Percentiles rank a stretch among this genome's conserved stretches.
These are phyloP conservation scores for Tipula lateralis DNA, from an alignment of 2,888 invertebrate genomes.

Conservation along the genomic window DNA sequence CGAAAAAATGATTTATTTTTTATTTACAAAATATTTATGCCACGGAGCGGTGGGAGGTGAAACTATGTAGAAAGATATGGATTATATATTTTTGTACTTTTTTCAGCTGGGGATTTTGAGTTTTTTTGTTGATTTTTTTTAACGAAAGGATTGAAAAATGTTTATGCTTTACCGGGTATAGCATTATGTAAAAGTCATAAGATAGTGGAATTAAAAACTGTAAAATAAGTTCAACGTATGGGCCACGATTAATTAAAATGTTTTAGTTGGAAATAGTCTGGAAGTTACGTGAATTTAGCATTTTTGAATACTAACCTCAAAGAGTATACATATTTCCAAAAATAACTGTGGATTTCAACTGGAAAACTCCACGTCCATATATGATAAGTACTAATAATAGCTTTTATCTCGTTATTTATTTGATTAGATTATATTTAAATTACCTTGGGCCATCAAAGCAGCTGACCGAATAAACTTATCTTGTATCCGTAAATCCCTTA, in stretches of 20 bases:
- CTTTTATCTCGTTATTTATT: no score
- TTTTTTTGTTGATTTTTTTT: neutral
- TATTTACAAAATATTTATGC: neutral
- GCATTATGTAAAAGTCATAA: neutral
- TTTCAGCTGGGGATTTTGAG: neutral
- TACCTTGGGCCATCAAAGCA: no score
- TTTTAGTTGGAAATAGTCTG: neutral
- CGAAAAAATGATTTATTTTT: constrained; percentile 5
- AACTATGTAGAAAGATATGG: neutral
- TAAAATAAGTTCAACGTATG: neutral
- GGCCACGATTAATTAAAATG: neutral
- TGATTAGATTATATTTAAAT: no score
- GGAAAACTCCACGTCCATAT: no score
- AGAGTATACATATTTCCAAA: neutral
- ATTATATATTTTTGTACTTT: neutral
- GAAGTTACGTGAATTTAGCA: neutral
- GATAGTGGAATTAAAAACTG: neutral
- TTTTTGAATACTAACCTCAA: no score
- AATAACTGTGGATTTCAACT: neutral
- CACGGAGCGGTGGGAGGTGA: neutral
- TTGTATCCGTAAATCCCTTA: no score
- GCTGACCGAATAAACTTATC: no score
- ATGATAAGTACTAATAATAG: no score
- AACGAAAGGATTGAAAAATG: neutral
- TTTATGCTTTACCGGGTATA: neutral